Conservation (phyloP, 1,140 invertebrate genomes). For the Mylabris phalerata region DNA sequence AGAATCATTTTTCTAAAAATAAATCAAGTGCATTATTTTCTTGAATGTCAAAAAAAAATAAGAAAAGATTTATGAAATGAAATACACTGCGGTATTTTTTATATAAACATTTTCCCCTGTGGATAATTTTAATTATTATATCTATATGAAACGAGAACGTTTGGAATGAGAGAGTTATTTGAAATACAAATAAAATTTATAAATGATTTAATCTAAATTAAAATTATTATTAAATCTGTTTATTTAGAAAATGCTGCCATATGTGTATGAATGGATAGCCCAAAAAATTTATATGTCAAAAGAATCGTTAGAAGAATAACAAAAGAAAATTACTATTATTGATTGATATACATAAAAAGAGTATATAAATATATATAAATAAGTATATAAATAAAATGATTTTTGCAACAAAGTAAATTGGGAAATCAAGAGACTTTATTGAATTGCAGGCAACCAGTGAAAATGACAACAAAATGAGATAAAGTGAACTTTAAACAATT, state of each 20-base stretch:
- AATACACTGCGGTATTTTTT: conserved; percentile 30
- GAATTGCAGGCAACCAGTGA: conserved; percentile 21
- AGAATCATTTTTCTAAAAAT: conserved; percentile 23
- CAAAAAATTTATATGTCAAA: conserved; percentile 5
- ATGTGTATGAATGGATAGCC: conserved; percentile 35
- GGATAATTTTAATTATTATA: no score
- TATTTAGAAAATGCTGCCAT: conserved; percentile 33
- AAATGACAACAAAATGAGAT: neutral
- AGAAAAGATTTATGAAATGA: neutral
- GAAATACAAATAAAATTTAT: no score
- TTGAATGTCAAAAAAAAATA: conserved; percentile 14
- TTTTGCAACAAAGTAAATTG: no score
- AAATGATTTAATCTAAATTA: no score
- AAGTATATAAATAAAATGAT: conserved; percentile 6
- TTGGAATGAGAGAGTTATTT: neutral
- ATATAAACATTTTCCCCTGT: conserved; percentile 22
- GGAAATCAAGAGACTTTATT: conserved; percentile 18
- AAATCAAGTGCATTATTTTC: conserved; percentile 38
- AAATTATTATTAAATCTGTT: conserved; percentile 18
- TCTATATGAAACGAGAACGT: neutral
- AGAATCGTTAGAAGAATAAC: conserved; percentile 34
- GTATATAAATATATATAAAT: conserved; percentile 35
- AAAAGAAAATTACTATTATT: conserved; percentile 37
- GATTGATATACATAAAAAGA: conserved; percentile 15
- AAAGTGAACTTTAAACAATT: conserved; percentile 33